Percentiles rank a stretch among this genome's conserved stretches.
These are phyloP conservation scores for Eremobia ochroleuca DNA, from an alignment of 2,888 invertebrate species.

Conservation along the genomic window DNA sequence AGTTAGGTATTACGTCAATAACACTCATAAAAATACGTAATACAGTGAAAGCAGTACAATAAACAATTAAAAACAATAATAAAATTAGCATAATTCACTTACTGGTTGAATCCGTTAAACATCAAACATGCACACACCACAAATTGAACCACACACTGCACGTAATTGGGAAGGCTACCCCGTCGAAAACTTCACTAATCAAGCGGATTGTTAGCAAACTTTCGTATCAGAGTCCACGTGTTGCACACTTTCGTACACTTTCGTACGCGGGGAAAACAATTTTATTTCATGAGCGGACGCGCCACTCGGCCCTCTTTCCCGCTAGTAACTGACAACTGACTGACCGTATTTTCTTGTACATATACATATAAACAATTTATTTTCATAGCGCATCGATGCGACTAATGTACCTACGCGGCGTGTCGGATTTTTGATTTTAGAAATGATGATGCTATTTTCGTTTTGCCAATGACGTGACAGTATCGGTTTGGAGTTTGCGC, in stretches of 20 bases:
- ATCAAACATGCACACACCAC: conserved; percentile 74
- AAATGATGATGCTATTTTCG: conserved; percentile 76
- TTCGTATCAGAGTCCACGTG: conserved; percentile 79
- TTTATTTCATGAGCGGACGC: conserved; percentile 78
- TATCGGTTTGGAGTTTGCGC: conserved; percentile 57
- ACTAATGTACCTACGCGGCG: conserved; percentile 64
- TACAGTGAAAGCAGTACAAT: conserved; percentile 40
- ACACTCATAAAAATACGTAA: conserved; percentile 42
- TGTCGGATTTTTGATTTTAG: conserved; percentile 67
- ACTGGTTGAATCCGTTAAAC: conserved; percentile 69
- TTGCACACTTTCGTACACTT: conserved; percentile 70
- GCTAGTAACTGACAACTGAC: conserved; percentile 88
- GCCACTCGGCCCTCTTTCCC: conserved; percentile 80
- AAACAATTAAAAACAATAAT: conserved; percentile 57
- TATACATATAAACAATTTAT: conserved; percentile 86
- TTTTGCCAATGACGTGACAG: conserved; percentile 73
- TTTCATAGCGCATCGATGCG: conserved; percentile 86
- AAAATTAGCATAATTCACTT: conserved; percentile 64
- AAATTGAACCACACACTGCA: conserved; percentile 74
- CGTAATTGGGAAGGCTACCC: conserved; percentile 71
- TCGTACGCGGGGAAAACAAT: conserved; percentile 74
- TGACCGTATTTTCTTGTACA: conserved; percentile 85
- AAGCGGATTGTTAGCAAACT: conserved; percentile 80
- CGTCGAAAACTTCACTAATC: conserved; percentile 76
- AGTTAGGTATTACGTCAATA: conserved; percentile 44